Evolutionary conservation across 1,140 invertebrate genomes (phyloP), one percentile per base, ranked within the genome.

Genomic region (Daktulosphaira vitifoliae): DNA sequence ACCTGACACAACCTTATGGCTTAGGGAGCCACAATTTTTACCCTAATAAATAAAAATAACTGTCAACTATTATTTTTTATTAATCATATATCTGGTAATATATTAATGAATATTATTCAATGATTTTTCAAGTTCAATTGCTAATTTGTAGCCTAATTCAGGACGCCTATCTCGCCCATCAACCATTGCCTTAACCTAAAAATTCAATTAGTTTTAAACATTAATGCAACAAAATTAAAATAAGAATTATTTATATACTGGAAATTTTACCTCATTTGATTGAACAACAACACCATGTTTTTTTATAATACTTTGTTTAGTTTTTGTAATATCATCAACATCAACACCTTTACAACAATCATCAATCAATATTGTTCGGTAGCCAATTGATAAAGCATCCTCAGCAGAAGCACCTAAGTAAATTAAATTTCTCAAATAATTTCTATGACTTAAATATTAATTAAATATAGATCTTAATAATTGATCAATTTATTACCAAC

Each of bases 261-360:
- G n/a, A n/a, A n/a, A n/a, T n/a, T 39, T 54, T 16, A 82, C 81
- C 73, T 82, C 73, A 66, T 78, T 80, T 0, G 90, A 88, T 69
- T 84, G 82, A 3, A 91, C 82, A 69, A 93, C 85, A 37, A 91
- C 82, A 0, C 89, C 90, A 71, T 88, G 81, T 68, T 83, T 84
- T 48, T 78, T 80, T 23, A 83, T 79, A 9, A 93, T 82, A 54
- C 81, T 83, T 48, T 85, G 78, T 73, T 89, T 90, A 11, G 89
- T 91, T 68, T 81, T 82, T 74, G 90, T 84, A 68, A 94, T 94
- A 71, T 92, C 88, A 9, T 84, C 79, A 9, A 90, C 74, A 73
- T 89, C 84, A 0, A 96, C 91, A 4, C 93, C 94, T 44, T 92
- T 81, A 69, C 86, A 85, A 67, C 90, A 94, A 76, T 98, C 92